A percentile compares a stretch with the other conserved stretches of the same genome.
phyloP scores from a whole-genome alignment of 2,113 vertebrate species.

The Strix uralensis region DNA sequence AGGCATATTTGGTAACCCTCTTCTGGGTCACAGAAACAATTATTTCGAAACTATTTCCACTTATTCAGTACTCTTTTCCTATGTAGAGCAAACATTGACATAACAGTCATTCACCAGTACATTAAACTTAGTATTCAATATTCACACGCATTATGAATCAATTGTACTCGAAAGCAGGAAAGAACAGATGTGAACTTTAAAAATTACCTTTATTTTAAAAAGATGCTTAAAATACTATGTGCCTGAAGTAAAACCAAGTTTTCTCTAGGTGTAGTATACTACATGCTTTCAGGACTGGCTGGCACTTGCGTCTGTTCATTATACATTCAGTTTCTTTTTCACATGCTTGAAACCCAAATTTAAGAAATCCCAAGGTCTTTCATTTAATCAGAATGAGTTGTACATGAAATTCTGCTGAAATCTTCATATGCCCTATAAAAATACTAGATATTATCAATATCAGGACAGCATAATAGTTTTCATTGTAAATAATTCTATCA shows the following conservation, averaged over 20 bases:
- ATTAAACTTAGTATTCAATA: not conserved
- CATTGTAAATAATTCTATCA: not conserved
- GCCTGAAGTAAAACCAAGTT: not conserved
- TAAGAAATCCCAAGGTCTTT: not conserved
- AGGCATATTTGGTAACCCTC: not conserved
- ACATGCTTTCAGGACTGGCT: not conserved
- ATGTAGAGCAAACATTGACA: not conserved
- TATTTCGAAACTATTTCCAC: not conserved
- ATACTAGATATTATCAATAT: not conserved
- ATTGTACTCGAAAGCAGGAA: not conserved
- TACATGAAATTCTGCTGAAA: not conserved
- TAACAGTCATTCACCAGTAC: not conserved
- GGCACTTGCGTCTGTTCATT: not conserved
- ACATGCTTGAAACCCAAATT: not conserved
- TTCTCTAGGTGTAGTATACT: not conserved
- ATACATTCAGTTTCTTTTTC: not conserved
- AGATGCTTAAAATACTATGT: not conserved
- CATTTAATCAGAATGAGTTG: not conserved
- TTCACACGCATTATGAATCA: not conserved
- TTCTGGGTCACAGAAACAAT: not conserved
- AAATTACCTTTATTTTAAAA: not conserved
- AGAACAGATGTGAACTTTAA: not conserved
- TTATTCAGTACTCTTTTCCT: not conserved
- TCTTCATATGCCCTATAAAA: not conserved
- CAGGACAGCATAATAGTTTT: not conserved